These are phyloP conservation scores for Champsocephalus esox DNA, from an alignment of 2,797 vertebrate genomes.

Conservation along the genomic window DNA sequence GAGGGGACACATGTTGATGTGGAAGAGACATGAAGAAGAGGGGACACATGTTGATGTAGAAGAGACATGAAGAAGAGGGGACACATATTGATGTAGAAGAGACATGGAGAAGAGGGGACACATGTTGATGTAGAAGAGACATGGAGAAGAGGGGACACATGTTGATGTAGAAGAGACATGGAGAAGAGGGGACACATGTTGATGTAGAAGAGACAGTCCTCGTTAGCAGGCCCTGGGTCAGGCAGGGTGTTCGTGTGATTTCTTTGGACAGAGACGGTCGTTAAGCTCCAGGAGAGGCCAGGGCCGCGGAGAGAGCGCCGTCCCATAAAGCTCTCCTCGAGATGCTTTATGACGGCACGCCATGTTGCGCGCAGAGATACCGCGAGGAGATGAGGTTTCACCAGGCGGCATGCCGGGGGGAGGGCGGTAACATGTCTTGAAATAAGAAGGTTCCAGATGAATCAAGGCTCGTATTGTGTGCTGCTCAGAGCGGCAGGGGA, in stretches of 20 bases:
- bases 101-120: too few species aligned
- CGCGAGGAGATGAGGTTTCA: constrained; percentile 56
- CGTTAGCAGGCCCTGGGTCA: constrained; percentile 36
- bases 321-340: constrained; percentile 51
- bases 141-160: too few species aligned
- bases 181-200: too few species aligned
- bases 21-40: too few species aligned
- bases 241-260: constrained; percentile 54
- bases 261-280: constrained; percentile 59
- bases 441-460: too few species aligned
- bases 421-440: too few species aligned
- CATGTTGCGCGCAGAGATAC: constrained; percentile 50
- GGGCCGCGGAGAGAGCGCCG: constrained; percentile 47
- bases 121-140: too few species aligned
- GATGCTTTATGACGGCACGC: constrained; percentile 65
- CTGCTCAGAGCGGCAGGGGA: too few species aligned
- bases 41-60: fast-evolving
- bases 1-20: too few species aligned
- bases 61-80: background rate
- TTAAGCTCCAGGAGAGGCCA: constrained; percentile 60
- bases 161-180: too few species aligned
- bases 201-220: constrained; percentile 6
- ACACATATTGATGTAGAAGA: too few species aligned
- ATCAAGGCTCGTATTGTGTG: too few species aligned
- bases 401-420: constrained; percentile 28